Conservation (phyloP, 2,113 vertebrate species). For the Gallinago undulata region DNA sequence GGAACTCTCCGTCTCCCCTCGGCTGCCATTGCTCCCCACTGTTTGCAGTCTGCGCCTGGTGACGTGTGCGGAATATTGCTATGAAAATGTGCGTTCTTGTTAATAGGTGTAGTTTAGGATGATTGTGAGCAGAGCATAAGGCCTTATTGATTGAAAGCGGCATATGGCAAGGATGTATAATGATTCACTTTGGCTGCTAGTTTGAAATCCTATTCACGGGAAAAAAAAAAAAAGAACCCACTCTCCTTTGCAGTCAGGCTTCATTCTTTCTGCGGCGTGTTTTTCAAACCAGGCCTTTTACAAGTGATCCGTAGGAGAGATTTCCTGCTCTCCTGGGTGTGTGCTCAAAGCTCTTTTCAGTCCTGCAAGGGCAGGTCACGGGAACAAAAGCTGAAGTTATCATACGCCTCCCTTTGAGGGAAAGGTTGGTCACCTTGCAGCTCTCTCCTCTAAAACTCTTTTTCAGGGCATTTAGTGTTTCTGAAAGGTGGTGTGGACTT, state of each 20-base stretch:
- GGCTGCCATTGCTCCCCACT: neutral
- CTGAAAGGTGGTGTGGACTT: neutral
- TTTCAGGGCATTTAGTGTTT: neutral
- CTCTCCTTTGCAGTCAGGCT: conserved; percentile 53
- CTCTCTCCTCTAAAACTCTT: neutral
- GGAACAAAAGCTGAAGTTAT: conserved; percentile 60
- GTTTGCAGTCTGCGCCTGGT: conserved; percentile 25
- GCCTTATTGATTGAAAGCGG: conserved; percentile 71
- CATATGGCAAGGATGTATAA: conserved; percentile 70
- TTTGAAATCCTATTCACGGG: conserved; percentile 48
- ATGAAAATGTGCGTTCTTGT: conserved; percentile 56
- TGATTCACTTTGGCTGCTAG: conserved; percentile 68
- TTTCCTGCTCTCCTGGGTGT: conserved; percentile 62
- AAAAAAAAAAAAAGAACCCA: neutral
- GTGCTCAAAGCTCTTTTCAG: conserved; percentile 58
- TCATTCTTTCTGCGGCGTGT: conserved; percentile 42
- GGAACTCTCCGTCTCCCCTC: conserved; percentile 29
- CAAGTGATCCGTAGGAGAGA: conserved; percentile 42
- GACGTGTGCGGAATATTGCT: conserved; percentile 46
- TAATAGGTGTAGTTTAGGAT: conserved; percentile 67
- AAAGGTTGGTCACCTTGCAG: neutral
- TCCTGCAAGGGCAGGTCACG: conserved; percentile 56
- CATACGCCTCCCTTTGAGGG: neutral
- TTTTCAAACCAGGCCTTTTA: conserved; percentile 39
- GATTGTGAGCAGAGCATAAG: conserved; percentile 71